Evolutionary conservation across 2,797 vertebrate genomes (phyloP).

Genomic region (Podarcis lilfordi): DNA sequence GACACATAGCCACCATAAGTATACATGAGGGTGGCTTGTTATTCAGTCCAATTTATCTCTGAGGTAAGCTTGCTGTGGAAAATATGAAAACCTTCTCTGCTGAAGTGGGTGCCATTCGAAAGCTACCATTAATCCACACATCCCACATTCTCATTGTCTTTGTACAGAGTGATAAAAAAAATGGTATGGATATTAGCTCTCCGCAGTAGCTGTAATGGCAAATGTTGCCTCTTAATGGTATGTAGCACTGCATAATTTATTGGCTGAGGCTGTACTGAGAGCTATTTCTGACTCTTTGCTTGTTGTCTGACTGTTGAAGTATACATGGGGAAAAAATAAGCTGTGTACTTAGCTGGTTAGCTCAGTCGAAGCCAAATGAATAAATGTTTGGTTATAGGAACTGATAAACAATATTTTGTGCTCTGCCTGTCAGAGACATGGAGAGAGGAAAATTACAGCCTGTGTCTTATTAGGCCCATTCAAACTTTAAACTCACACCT

Average conservation of each 20-base stretch:
- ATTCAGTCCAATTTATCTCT: background rate
- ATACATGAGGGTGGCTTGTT: too few relatives aligned
- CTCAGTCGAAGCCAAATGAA: slow-evolving; percentile 19
- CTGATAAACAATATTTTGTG: slow-evolving; percentile 17
- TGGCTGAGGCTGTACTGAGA: background rate
- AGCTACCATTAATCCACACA: slow-evolving; percentile 8
- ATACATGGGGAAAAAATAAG: background rate
- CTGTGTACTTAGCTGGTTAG: background rate
- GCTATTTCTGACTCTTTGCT: slow-evolving; percentile 24
- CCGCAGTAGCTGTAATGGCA: background rate
- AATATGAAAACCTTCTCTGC: background rate
- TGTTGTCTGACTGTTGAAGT: slow-evolving; percentile 9
- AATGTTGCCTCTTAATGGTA: background rate
- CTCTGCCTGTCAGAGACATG: background rate
- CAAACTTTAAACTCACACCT: slow-evolving; percentile 25
- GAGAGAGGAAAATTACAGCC: slow-evolving; percentile 14
- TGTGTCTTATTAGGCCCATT: slow-evolving; percentile 19
- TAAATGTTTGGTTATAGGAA: background rate
- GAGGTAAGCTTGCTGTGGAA: background rate
- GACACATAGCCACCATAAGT: background rate
- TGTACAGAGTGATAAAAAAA: background rate
- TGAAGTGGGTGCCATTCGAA: background rate
- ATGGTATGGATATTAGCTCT: background rate
- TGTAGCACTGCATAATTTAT: slow-evolving; percentile 12
- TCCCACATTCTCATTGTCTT: background rate